phyloP scores from a whole-genome alignment of 1,140 invertebrate genomes.

The Radopholus similis region DNA sequence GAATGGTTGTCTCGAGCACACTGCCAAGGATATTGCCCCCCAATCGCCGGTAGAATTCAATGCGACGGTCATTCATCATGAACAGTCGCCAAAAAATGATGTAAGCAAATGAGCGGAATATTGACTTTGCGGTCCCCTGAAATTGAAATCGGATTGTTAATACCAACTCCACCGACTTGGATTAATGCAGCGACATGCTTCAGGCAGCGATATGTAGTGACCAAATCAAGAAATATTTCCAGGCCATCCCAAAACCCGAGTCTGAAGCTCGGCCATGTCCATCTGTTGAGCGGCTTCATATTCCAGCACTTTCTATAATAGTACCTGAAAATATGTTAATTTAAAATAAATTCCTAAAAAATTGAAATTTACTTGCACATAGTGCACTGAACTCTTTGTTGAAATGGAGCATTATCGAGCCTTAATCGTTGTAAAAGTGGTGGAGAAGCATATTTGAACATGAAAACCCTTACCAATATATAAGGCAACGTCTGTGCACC shows the following conservation, averaged over 20 bases:
- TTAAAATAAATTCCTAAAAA: neutral
- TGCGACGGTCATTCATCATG: conserved; percentile 2
- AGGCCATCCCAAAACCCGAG: neutral
- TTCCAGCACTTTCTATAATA: neutral
- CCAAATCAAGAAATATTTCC: neutral
- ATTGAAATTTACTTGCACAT: conserved; percentile 10
- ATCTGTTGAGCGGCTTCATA: neutral
- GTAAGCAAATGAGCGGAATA: neutral
- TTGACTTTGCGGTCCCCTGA: neutral
- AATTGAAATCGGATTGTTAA: neutral
- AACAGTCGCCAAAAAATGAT: conserved; percentile 1
- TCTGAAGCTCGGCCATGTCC: neutral
- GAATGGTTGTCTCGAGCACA: neutral
- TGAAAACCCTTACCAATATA: too few species aligned
- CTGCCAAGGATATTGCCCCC: neutral
- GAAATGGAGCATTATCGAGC: conserved; percentile 11
- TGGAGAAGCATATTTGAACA: too few species aligned
- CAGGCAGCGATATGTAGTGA: neutral
- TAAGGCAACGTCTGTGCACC: conserved; percentile 7
- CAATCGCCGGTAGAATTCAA: neutral
- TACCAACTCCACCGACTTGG: neutral
- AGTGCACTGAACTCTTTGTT: conserved; percentile 1
- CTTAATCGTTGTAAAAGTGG: too few species aligned
- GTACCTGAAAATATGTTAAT: neutral
- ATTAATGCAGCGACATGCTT: neutral